phyloP scores from a whole-genome alignment of 2,888 invertebrate species.

The Cheilosia urbana region DNA sequence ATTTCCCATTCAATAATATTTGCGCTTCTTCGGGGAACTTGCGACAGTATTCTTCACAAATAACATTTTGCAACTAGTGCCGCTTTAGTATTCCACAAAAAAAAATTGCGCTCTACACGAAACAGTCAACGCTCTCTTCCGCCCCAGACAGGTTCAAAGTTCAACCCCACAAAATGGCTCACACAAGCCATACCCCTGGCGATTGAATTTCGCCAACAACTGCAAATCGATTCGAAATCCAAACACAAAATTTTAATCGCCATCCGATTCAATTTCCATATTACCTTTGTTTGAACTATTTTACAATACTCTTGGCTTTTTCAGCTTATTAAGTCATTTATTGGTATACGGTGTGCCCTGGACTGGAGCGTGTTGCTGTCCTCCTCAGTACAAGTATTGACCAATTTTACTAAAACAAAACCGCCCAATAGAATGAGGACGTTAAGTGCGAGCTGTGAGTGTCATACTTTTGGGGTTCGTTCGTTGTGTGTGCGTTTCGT shows the following conservation, averaged over 20 bases:
- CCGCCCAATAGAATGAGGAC: slow-evolving; percentile 10
- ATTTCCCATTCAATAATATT: too few species aligned
- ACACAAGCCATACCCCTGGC: slow-evolving; percentile 34
- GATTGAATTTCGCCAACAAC: slow-evolving; percentile 63
- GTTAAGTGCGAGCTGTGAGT: slow-evolving; percentile 11
- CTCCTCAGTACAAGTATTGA: slow-evolving; percentile 26
- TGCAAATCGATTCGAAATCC: slow-evolving; percentile 38
- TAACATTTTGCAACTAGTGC: not conserved
- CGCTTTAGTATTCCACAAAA: slow-evolving; percentile 1
- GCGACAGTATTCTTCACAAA: too few species aligned
- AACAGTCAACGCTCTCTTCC: slow-evolving; percentile 35
- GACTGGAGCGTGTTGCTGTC: slow-evolving; percentile 16
- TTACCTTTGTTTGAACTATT: slow-evolving; percentile 8
- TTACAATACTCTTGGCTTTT: slow-evolving; percentile 9
- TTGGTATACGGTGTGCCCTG: not conserved
- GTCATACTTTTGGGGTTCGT: slow-evolving; percentile 17
- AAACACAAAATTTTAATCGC: slow-evolving; percentile 39
- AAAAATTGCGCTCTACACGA: not conserved
- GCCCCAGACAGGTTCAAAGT: slow-evolving; percentile 30
- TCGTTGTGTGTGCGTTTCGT: not conserved
- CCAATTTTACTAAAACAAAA: slow-evolving; percentile 53
- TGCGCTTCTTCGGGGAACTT: too few species aligned
- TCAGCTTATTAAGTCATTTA: slow-evolving; percentile 60
- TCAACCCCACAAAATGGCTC: slow-evolving; percentile 43
- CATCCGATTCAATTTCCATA: slow-evolving; percentile 23